Evolutionary conservation across 2,888 invertebrate genomes (phyloP).

Genomic region (Sinohyriopsis cumingii): DNA sequence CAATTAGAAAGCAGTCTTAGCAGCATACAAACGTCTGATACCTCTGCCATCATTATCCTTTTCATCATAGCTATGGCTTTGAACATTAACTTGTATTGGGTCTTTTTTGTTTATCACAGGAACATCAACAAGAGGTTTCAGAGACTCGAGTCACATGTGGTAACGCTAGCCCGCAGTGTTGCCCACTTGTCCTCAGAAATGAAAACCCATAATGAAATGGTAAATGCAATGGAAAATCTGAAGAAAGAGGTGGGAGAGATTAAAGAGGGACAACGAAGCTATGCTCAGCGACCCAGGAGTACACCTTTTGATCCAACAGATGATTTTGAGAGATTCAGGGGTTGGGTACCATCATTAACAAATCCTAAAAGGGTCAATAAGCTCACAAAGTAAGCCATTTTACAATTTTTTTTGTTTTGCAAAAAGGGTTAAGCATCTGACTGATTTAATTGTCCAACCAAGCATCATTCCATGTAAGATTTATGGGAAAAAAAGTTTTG

Average conservation of each 20-base stretch:
- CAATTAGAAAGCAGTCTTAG: too few species aligned
- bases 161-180: slow-evolving; percentile 90
- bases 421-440: neutral
- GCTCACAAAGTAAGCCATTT: slow-evolving; percentile 79
- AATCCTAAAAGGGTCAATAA: slow-evolving; percentile 91
- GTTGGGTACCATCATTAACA: slow-evolving; percentile 77
- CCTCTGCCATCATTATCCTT: too few species aligned
- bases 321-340: slow-evolving; percentile 68
- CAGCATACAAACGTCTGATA: too few species aligned
- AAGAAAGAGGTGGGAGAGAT: slow-evolving; percentile 86
- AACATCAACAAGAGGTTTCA: slow-evolving; percentile 91
- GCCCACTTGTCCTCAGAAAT: slow-evolving; percentile 93
- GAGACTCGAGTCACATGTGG: slow-evolving; percentile 90
- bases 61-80: too few species aligned
- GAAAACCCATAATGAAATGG: slow-evolving; percentile 89
- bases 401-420: neutral
- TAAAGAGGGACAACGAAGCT: slow-evolving; percentile 29
- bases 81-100: too few species aligned
- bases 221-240: slow-evolving; percentile 90
- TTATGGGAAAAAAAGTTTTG: too few species aligned
- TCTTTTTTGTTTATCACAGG: slow-evolving; percentile 69
- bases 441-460: neutral
- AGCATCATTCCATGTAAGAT: too few species aligned
- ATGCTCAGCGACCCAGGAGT: slow-evolving; percentile 18
- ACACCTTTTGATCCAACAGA: slow-evolving; percentile 18